Evolutionary conservation across 1,140 invertebrate species (phyloP).

Genomic region (Dinothrombium tinctorium): DNA sequence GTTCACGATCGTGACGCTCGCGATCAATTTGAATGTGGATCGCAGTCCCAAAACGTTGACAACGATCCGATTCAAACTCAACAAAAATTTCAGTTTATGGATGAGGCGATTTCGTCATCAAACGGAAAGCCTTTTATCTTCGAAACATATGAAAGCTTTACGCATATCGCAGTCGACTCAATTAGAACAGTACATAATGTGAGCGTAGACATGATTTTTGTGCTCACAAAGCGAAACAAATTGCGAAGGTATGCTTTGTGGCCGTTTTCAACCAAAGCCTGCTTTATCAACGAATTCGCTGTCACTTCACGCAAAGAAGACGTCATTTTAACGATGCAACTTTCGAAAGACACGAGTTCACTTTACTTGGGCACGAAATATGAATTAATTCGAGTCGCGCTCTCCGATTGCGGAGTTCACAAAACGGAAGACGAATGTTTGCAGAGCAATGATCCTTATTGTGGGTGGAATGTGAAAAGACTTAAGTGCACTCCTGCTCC

Average conservation of each 20-base stretch:
- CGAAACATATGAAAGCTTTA: slow-evolving; percentile 18
- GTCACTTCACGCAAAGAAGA: slow-evolving; percentile 26
- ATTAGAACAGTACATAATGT: slow-evolving; percentile 19
- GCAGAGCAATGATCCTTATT: slow-evolving; percentile 70
- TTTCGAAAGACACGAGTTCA: slow-evolving; percentile 50
- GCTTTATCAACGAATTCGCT: slow-evolving; percentile 56
- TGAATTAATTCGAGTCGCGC: slow-evolving; percentile 40
- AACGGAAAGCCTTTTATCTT: slow-evolving; percentile 33
- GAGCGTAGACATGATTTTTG: slow-evolving; percentile 43
- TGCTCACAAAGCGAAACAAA: slow-evolving; percentile 42
- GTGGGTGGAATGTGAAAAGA: slow-evolving; percentile 59
- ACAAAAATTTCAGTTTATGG: slow-evolving; percentile 55
- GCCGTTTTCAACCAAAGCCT: slow-evolving; percentile 39
- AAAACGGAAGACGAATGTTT: slow-evolving; percentile 36
- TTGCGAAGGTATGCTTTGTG: slow-evolving; percentile 57
- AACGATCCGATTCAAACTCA: background rate
- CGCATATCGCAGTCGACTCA: slow-evolving; percentile 24
- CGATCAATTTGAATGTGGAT: slow-evolving; percentile 30
- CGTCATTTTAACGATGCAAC: slow-evolving; percentile 41
- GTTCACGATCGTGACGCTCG: slow-evolving; percentile 26
- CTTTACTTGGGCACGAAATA: slow-evolving; percentile 52
- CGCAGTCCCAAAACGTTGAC: background rate
- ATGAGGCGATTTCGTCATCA: slow-evolving; percentile 48
- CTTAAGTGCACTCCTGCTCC: slow-evolving; percentile 33
- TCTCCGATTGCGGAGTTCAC: slow-evolving; percentile 49